Evolutionary conservation across 2,888 invertebrate genomes (phyloP), one percentile per base, ranked within the genome.

Genomic region (Rhamphomyia laevipes): DNA sequence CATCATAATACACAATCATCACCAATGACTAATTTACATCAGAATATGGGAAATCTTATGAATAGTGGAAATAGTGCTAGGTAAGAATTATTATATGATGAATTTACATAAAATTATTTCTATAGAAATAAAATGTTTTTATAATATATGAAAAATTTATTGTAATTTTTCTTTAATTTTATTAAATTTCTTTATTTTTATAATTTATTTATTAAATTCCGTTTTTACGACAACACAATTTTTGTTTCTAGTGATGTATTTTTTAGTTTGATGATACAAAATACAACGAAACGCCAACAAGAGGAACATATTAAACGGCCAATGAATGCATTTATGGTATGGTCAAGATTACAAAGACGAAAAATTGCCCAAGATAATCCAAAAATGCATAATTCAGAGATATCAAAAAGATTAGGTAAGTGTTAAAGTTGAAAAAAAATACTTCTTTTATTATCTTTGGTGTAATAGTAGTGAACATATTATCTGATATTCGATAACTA

Each of bases 301-400:
- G 85, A 85, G 60, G 88, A 89, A 61, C 91, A 94, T 72, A 93
- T 95, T 61, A 96, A 95, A 70, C 75, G 95, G 56, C 95, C 95
- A 33, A 96, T 96, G 95, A 96, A 96, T 71, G 95, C 95, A 1
- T 95, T 95, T 73, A 95, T 96, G 95, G 95, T 95, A 45, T 95
- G 95, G 94, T 93, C 93, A 12, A 73, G 95, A 52, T 75, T 91
- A 47, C 94, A 94, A 68, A 73, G 95, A 58, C 74, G 93, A 62
- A 94, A 94, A 74, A 96, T 96, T 61, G 94, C 95, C 0, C 93
- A 94, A 71, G 95, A 95, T 63, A 95, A 96, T 70, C 95, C 95
- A 1, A 95, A 96, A 75, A 95, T 95, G 95, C 95, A 95, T 72
- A 95, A 95, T 69, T 92, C 92, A 0, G 95, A 95, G 73, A 95